phyloP scores from a whole-genome alignment of 2,888 invertebrate genomes.

The Sinodicranocentrus sp. region DNA sequence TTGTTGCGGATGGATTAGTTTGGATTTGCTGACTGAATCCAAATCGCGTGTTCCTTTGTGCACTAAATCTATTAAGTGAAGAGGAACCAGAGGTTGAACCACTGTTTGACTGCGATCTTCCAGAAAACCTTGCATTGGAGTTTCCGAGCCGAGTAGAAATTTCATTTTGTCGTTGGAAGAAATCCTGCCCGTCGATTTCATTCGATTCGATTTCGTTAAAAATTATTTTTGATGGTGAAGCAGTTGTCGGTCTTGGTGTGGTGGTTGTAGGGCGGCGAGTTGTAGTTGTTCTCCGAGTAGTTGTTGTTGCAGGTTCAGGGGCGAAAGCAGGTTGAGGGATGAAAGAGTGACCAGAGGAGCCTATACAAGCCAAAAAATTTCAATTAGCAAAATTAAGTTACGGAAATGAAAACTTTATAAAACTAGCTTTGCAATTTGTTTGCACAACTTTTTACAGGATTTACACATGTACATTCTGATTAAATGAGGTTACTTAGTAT shows the following conservation, averaged over 20 bases:
- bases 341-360: slow-evolving; percentile 40
- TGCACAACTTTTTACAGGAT: no score
- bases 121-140: slow-evolving; percentile 30
- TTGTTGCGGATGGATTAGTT: slow-evolving; percentile 32
- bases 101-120: slow-evolving; percentile 37
- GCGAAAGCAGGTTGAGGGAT: slow-evolving; percentile 50
- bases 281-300: slow-evolving; percentile 67
- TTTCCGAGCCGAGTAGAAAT: slow-evolving; percentile 52
- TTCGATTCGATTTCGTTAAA: slow-evolving; percentile 76
- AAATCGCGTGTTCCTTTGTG: slow-evolving; percentile 49
- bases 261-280: slow-evolving; percentile 39
- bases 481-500: no score
- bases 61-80: slow-evolving; percentile 43
- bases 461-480: no score
- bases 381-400: no score
- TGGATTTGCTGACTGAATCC: slow-evolving; percentile 53
- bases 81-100: slow-evolving; percentile 13
- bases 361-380: no score
- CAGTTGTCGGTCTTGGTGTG: slow-evolving; percentile 46
- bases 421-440: no score
- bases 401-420: no score
- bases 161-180: slow-evolving; percentile 18
- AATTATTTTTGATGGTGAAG: slow-evolving; percentile 53
- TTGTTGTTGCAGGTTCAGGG: slow-evolving; percentile 64
- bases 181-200: slow-evolving; percentile 68